Conservation (phyloP, 2,113 vertebrate species). For the Ammodytes marinus region DNA sequence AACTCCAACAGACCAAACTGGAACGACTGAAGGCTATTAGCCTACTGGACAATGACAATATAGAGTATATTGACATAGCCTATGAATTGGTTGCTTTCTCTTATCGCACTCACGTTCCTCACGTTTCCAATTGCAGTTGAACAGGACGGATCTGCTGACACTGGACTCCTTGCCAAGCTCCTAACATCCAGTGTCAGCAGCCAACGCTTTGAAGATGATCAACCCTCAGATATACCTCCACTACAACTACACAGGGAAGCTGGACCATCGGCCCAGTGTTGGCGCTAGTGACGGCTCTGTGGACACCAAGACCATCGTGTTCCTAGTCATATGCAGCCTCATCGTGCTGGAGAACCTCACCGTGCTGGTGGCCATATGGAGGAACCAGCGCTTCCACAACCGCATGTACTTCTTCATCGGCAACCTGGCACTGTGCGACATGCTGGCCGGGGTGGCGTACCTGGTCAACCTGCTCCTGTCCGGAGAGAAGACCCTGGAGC, state of each 20-base stretch:
- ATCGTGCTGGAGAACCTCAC: conserved; percentile 96
- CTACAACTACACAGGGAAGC: conserved; percentile 95
- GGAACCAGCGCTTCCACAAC: conserved; percentile 95
- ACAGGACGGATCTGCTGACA: conserved; percentile 35
- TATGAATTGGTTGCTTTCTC: neutral
- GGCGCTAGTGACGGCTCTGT: conserved; percentile 61
- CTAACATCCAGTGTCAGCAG: conserved; percentile 65
- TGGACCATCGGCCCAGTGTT: conserved; percentile 77
- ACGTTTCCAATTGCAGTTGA: conserved; percentile 30
- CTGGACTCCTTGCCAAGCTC: conserved; percentile 34
- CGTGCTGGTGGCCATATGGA: conserved; percentile 95
- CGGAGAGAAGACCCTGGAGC: conserved; percentile 89
- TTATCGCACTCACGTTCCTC: neutral
- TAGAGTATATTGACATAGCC: neutral
- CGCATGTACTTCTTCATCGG: conserved; percentile 99
- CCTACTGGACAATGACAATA: neutral
- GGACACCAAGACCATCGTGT: conserved; percentile 82
- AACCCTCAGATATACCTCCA: conserved; percentile 85
- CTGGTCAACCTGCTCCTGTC: conserved; percentile 95
- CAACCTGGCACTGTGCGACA: conserved; percentile 96
- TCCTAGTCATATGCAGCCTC: conserved; percentile 92
- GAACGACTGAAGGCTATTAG: neutral
- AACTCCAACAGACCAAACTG: neutral
- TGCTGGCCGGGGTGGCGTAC: conserved; percentile 92
- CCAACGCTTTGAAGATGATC: conserved; percentile 69